Conservation (phyloP, 2,113 vertebrate genomes). For the Morone chrysops region DNA sequence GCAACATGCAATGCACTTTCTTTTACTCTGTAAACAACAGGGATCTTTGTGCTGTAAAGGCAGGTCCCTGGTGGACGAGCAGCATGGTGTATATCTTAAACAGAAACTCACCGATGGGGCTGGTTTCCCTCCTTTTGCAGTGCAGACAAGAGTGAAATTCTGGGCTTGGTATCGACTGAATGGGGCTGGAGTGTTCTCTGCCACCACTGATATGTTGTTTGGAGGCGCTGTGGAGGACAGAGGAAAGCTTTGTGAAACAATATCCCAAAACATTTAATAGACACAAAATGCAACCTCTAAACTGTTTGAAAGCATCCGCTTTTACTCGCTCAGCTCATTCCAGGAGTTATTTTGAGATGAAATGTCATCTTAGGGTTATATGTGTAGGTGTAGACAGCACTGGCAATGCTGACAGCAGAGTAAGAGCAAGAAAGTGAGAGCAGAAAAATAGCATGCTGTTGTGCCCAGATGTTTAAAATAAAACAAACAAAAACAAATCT, state of each 20-base stretch:
- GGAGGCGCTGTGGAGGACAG: constrained; percentile 89
- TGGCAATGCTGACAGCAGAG: constrained; percentile 19
- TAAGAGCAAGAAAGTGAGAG: background rate
- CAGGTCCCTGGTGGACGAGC: constrained; percentile 15
- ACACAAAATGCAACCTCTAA: constrained; percentile 29
- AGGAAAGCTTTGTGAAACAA: constrained; percentile 32
- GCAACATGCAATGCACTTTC: constrained; percentile 14
- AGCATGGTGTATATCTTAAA: constrained; percentile 11
- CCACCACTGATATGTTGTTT: constrained; percentile 93
- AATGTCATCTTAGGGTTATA: constrained; percentile 24
- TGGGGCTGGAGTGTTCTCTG: constrained; percentile 90
- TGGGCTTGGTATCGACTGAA: constrained; percentile 98
- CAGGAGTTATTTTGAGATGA: constrained; percentile 6
- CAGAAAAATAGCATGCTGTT: background rate
- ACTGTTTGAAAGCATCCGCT: constrained; percentile 14
- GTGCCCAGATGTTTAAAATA: constrained; percentile 36
- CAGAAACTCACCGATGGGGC: constrained; percentile 90
- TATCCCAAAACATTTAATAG: constrained; percentile 5
- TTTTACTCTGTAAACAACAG: constrained; percentile 36
- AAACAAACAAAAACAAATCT: constrained; percentile 46
- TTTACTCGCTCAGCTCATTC: background rate
- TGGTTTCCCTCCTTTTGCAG: constrained; percentile 94
- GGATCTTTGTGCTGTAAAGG: constrained; percentile 18
- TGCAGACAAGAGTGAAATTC: constrained; percentile 97
- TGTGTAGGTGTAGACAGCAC: constrained; percentile 6